These are phyloP conservation scores for Serripes groenlandicus DNA, from an alignment of 2,888 invertebrate species.

Conservation along the genomic window DNA sequence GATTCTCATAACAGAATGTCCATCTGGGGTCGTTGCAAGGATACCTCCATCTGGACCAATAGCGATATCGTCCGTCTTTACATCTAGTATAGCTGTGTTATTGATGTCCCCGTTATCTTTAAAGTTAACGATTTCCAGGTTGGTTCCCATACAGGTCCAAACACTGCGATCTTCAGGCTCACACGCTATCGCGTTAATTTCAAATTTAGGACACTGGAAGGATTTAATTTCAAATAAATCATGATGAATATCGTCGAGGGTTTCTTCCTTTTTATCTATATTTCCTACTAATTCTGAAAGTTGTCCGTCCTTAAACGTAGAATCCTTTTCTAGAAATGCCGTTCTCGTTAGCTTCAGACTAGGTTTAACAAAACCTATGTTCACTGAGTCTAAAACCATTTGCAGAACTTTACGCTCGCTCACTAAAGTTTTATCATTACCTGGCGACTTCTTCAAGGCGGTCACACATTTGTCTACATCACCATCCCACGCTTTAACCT, in stretches of 20 bases:
- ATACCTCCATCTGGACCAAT: slow-evolving; percentile 16
- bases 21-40: slow-evolving; percentile 43
- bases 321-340: background rate
- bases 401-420: slow-evolving; percentile 46
- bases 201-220: slow-evolving; percentile 16
- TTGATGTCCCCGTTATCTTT: background rate
- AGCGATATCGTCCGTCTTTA: slow-evolving; percentile 39
- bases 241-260: slow-evolving; percentile 30
- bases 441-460: background rate
- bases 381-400: slow-evolving; percentile 27
- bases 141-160: slow-evolving; percentile 31
- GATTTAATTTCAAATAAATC: slow-evolving; percentile 5
- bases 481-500: slow-evolving; percentile 7
- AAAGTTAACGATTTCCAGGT: slow-evolving; percentile 27
- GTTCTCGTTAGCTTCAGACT: slow-evolving; percentile 16
- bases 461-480: slow-evolving; percentile 41
- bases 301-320: background rate
- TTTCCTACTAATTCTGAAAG: slow-evolving; percentile 32
- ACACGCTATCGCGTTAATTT: slow-evolving; percentile 33
- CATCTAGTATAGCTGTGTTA: slow-evolving; percentile 1
- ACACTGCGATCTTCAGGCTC: slow-evolving; percentile 12
- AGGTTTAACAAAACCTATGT: slow-evolving; percentile 20
- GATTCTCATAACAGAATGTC: slow-evolving; percentile 14
- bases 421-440: background rate
- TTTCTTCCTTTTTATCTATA: slow-evolving; percentile 8